Evolutionary conservation across 2,888 invertebrate species (phyloP), one percentile per base, ranked within the genome.

Genomic region (Leptura quadrifasciata): DNA sequence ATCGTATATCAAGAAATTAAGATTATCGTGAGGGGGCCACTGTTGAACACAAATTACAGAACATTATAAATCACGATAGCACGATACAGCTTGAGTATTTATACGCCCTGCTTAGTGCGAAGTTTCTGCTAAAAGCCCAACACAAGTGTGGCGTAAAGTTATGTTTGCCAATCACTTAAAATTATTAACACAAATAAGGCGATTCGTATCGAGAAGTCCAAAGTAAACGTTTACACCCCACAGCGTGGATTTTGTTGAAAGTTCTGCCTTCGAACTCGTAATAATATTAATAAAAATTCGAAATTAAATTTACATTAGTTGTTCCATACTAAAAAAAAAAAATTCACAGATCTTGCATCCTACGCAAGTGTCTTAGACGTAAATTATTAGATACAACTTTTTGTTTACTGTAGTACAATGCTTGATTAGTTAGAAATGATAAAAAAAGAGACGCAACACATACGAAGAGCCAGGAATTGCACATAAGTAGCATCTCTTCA

Each of bases 1-100:
- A 69, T 57, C 60, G 52, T 71, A 52, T 71, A 71, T 61, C 60
- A 61, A 71, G 71, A 61, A 61, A 71, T 71, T 47, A 52, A 61
- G 60, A 27, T 60, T 12, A 35, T 27, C 63, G 17, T n/a, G 17
- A 17, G 65, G 52, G 17, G 17, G 52, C 17, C 39, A 17, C 54
- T 65, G 65, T 65, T 65, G 52, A 65, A 68, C 68, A 57, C 68
- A 68, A 68, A 55, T 68, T 68, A 20, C 35, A 55, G 31, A 57
- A 68, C 68, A 35, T 54, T 68, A 57, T 68, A 68, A 68, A 68
- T 68, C 68, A 68, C 27, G 52, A 52, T 55, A 68, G 55, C 68
- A 68, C 27, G 52, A 52, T 55, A 55, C 31, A 18, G 57, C 6
- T 35, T 10, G 17, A 15, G 18, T 68, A 31, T 55, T 68, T 68